Evolutionary conservation across 2,797 vertebrate genomes (phyloP), one percentile per base, ranked within the genome.

Genomic region (Staurois parvus): DNA sequence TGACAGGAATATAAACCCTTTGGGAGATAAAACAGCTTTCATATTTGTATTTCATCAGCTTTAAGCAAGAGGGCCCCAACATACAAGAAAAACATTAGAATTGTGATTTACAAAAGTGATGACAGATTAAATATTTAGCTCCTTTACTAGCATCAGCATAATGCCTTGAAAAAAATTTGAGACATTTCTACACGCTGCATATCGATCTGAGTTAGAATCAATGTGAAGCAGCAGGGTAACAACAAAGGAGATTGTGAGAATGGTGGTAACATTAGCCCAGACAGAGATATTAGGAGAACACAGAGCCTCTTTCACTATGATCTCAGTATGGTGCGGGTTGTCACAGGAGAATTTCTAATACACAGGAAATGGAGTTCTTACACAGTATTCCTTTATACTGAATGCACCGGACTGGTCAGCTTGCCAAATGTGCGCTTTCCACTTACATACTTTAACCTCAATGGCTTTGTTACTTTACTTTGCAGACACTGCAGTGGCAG

Each of bases 311-410:
- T 59, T 80, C 45, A 56, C 28, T 12, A 1, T 29, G 26, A n/a
- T 9, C n/a, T 28, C 13, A 26, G 29, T 34, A 80, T 45, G 17
- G 67, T 40, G 48, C n/a, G 11, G 11, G 79, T 8, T 29, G 11
- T 45, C 45, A 28, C 68, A 59, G 45, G 19, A 72, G 68, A 59
- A 32, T 40, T 72, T 48, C 69, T 40, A 32, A 59, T 62, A 72
- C 48, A 24, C 52, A 72, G 69, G 68, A 72, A 56, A 28, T 32
- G n/a, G 8, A 37, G 40, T 42, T 48, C 2, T 81, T 29, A 81
- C 30, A 64, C 70, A 67, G 56, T 48, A 64, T 66, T 74, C 70
- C n/a, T 74, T 74, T 70, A 34, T 80, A 52, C 66, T 69, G 45
- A 32, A 68, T 28, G 6, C 34, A 42, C 12, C 32, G 12, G 62